Percentiles rank a stretch among this genome's conserved stretches.
phyloP scores from a whole-genome alignment of 1,140 invertebrate genomes.

The Drosophila quadrilineata region DNA sequence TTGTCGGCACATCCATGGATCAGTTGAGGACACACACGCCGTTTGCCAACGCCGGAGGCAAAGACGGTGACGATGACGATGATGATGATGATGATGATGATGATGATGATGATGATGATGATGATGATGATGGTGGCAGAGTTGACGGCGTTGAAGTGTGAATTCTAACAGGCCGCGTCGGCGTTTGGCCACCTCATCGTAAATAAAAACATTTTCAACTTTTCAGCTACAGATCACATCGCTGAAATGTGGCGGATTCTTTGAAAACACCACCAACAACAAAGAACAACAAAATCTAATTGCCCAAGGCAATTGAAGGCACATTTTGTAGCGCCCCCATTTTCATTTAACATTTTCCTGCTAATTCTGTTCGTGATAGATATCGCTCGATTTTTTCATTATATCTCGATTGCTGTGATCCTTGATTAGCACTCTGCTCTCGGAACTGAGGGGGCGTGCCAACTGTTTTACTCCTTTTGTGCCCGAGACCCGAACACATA shows the following conservation, averaged over 20 bases:
- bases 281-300: slow-evolving; percentile 31
- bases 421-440: slow-evolving; percentile 57
- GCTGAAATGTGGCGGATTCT: slow-evolving; percentile 67
- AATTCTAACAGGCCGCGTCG: slow-evolving; percentile 73
- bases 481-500: no score
- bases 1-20: slow-evolving; percentile 59
- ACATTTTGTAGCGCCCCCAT: no score
- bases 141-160: slow-evolving; percentile 60
- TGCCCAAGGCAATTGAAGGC: slow-evolving; percentile 32
- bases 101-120: no score
- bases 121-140: no score
- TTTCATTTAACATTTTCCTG: slow-evolving; percentile 65
- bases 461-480: no score
- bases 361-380: slow-evolving; percentile 55
- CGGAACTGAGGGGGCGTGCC: slow-evolving; percentile 29
- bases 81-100: no score
- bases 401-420: no score
- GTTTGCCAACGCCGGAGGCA: slow-evolving; percentile 31
- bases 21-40: slow-evolving; percentile 68
- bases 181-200: slow-evolving; percentile 33
- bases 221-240: slow-evolving; percentile 29
- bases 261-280: slow-evolving; percentile 18
- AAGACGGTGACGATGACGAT: background rate
- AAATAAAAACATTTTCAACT: slow-evolving; percentile 67
- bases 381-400: no score